Evolutionary conservation across 2,888 invertebrate species (phyloP).

Genomic region (Drosophila putrida): DNA sequence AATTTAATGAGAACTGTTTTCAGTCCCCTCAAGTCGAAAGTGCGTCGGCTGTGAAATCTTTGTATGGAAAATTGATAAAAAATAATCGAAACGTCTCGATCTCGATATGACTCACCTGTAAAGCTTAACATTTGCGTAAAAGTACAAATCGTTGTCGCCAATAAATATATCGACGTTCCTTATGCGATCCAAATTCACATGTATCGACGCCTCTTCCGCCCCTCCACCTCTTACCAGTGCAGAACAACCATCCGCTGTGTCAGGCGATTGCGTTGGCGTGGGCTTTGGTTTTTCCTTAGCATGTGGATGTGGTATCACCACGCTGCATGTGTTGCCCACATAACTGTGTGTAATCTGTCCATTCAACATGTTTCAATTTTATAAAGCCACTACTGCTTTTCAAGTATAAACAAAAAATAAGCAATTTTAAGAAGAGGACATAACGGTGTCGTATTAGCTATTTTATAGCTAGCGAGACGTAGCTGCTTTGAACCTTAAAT

Average conservation of each 20-base stretch:
- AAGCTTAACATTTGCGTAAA: conserved; percentile 78
- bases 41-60: conserved; percentile 78
- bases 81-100: conserved; percentile 10
- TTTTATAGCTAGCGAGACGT: no score
- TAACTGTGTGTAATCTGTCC: conserved; percentile 74
- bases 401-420: conserved; percentile 64
- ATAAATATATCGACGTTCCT: conserved; percentile 83
- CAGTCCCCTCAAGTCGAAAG: conserved; percentile 80
- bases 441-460: no score
- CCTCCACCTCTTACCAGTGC: conserved; percentile 16
- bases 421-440: conserved; percentile 38
- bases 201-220: conserved; percentile 37
- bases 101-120: conserved; percentile 69
- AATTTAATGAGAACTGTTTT: conserved; percentile 77
- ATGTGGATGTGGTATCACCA: conserved; percentile 70
- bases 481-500: no score
- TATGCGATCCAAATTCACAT: conserved; percentile 72
- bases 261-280: conserved; percentile 52
- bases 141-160: conserved; percentile 79
- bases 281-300: conserved; percentile 64
- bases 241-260: conserved; percentile 35
- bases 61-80: not conserved
- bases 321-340: conserved; percentile 67
- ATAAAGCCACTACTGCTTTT: conserved; percentile 66
- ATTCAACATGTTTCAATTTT: conserved; percentile 70